Evolutionary conservation across 2,113 vertebrate genomes (phyloP).

Genomic region (Oenanthe oenanthe): DNA sequence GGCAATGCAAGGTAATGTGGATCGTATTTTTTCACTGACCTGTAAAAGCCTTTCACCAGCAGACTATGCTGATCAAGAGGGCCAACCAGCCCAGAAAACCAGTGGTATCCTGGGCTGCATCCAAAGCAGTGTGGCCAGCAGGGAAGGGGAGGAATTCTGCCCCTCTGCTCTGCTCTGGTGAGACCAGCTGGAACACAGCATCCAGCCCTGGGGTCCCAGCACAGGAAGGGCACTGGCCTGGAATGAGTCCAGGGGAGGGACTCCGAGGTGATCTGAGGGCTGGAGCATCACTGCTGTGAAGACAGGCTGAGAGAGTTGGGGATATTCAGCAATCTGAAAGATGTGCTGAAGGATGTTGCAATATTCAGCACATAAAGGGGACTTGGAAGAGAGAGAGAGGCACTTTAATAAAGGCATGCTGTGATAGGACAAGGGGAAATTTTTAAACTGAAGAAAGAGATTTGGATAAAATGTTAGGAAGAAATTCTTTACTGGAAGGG

Average conservation of each 20-base stretch:
- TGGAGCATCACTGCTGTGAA: neutral
- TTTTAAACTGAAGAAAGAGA: neutral
- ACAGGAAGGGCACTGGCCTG: rapidly evolving
- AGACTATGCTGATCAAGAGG: neutral
- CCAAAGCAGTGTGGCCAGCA: rapidly evolving
- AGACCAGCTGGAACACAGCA: neutral
- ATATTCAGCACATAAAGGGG: neutral
- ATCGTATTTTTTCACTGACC: neutral
- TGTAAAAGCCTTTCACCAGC: neutral
- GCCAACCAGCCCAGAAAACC: neutral
- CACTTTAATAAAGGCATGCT: neutral
- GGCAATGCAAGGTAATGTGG: neutral
- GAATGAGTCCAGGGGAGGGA: neutral
- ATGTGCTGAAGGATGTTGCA: neutral
- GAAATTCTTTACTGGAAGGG: neutral
- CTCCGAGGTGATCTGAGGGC: no score
- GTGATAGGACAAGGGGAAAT: neutral
- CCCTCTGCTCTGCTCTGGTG: neutral
- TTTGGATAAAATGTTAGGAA: neutral
- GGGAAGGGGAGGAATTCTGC: rapidly evolving
- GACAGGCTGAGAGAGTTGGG: neutral
- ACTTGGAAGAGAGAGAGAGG: neutral
- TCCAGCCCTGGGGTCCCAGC: neutral
- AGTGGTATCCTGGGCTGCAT: rapidly evolving
- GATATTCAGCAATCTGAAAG: neutral